phyloP scores from a whole-genome alignment of 2,888 invertebrate species.

The Eupelmus urozonus region DNA sequence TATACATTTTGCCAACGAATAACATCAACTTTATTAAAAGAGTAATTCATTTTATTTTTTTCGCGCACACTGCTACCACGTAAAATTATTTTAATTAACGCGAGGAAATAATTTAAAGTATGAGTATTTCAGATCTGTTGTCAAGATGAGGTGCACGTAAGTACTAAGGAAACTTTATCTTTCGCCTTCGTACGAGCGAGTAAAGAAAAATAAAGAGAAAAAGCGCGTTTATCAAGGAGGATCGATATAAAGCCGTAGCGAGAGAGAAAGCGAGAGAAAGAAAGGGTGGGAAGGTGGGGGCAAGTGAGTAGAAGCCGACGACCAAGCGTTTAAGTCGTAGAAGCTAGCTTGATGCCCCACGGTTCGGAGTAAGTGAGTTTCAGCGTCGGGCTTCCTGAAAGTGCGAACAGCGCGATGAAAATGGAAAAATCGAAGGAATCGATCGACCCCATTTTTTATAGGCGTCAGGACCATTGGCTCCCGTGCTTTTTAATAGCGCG shows the following conservation, averaged over 20 bases:
- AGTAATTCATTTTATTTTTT: too few species aligned
- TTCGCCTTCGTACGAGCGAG: background rate
- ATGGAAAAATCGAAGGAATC: conserved; percentile 45
- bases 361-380: conserved; percentile 21
- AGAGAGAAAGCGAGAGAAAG: background rate
- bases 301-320: background rate
- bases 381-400: conserved; percentile 15
- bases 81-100: too few species aligned
- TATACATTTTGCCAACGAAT: too few species aligned
- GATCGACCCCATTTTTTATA: conserved; percentile 19
- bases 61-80: too few species aligned
- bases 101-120: too few species aligned
- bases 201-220: background rate
- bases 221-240: conserved; percentile 14
- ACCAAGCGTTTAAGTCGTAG: background rate
- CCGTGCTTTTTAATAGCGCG: too few species aligned
- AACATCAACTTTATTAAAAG: too few species aligned
- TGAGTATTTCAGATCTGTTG: too few species aligned
- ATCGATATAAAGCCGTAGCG: conserved; percentile 12
- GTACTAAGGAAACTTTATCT: background rate
- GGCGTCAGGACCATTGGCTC: background rate
- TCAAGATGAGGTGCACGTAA: too few species aligned
- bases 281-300: background rate
- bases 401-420: conserved; percentile 11
- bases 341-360: background rate